Percentiles rank a stretch among this genome's conserved stretches.
These are phyloP conservation scores for Rosalia funebris DNA, from an alignment of 2,888 invertebrate genomes.

Conservation along the genomic window DNA sequence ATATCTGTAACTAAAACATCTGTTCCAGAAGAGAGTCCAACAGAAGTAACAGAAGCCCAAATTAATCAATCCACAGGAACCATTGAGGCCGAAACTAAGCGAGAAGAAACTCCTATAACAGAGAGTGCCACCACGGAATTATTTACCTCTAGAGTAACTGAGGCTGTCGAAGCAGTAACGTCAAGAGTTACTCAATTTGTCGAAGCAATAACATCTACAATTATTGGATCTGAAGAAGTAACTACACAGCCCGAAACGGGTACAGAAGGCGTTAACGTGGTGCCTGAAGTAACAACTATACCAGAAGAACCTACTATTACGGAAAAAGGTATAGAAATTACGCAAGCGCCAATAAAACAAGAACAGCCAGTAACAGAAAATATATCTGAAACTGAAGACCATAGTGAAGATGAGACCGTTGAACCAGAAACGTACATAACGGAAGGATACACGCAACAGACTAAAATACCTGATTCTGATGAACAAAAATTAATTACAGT, in stretches of 20 bases:
- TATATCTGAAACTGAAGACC: too few species aligned
- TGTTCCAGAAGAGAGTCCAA: constrained; percentile 3
- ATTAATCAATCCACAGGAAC: constrained; percentile 27
- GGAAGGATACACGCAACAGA: constrained; percentile 5
- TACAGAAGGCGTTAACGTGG: constrained; percentile 16
- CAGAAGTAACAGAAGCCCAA: constrained; percentile 29
- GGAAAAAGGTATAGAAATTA: constrained; percentile 1
- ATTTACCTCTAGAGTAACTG: constrained; percentile 42
- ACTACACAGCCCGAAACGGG: constrained; percentile 9
- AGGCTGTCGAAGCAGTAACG: constrained; percentile 41
- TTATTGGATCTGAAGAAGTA: constrained; percentile 27
- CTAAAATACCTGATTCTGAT: constrained; percentile 12
- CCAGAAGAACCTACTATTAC: background rate
- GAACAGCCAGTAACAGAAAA: background rate
- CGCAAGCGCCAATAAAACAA: background rate
- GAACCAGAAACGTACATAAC: constrained; percentile 2
- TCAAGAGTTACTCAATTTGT: constrained; percentile 31
- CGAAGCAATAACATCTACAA: constrained; percentile 32
- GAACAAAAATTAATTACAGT: constrained; percentile 2
- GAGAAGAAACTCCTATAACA: constrained; percentile 26
- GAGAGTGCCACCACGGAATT: constrained; percentile 40
- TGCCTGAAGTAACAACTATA: constrained; percentile 6
- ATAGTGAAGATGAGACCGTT: constrained; percentile 1
- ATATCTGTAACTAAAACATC: constrained; percentile 29
- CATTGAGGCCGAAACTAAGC: constrained; percentile 19